A percentile compares a stretch with the other conserved stretches of the same genome.
phyloP scores from a whole-genome alignment of 2,888 invertebrate species.

The Pyrochroa serraticornis region DNA sequence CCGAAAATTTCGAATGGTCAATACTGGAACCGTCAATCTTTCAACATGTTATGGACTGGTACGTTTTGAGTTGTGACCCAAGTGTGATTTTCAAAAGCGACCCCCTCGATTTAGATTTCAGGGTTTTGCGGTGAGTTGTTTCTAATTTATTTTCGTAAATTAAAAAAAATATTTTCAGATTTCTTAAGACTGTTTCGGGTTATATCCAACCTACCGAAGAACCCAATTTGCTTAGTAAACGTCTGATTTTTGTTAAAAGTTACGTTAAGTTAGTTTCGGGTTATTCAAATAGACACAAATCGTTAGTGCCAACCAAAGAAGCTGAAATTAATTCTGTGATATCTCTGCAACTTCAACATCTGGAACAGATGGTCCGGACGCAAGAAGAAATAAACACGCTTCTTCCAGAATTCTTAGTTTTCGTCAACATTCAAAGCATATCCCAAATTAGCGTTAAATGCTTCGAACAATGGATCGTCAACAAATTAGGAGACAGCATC shows the following conservation, averaged over 20 bases:
- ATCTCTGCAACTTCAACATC: slow-evolving; percentile 60
- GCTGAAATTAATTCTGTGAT: slow-evolving; percentile 60
- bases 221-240: slow-evolving; percentile 59
- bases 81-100: slow-evolving; percentile 66
- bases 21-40: slow-evolving; percentile 66
- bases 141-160: slow-evolving; percentile 1
- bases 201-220: slow-evolving; percentile 59
- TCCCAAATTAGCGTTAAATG: slow-evolving; percentile 49
- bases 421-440: slow-evolving; percentile 53
- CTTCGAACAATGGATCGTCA: slow-evolving; percentile 58
- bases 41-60: slow-evolving; percentile 75
- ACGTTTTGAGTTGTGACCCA: slow-evolving; percentile 74
- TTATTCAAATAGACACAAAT: slow-evolving; percentile 62
- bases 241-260: slow-evolving; percentile 67
- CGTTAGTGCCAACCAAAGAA: slow-evolving; percentile 58
- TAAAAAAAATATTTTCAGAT: slow-evolving; percentile 53
- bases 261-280: slow-evolving; percentile 65
- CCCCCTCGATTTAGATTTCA: slow-evolving; percentile 64
- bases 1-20: slow-evolving; percentile 70
- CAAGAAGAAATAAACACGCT: slow-evolving; percentile 60
- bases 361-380: slow-evolving; percentile 59
- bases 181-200: slow-evolving; percentile 66
- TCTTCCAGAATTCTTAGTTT: slow-evolving; percentile 60
- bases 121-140: slow-evolving; percentile 63
- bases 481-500: slow-evolving; percentile 59